phyloP scores from a whole-genome alignment of 2,888 invertebrate genomes.

The Lepidochrysops patricia region DNA sequence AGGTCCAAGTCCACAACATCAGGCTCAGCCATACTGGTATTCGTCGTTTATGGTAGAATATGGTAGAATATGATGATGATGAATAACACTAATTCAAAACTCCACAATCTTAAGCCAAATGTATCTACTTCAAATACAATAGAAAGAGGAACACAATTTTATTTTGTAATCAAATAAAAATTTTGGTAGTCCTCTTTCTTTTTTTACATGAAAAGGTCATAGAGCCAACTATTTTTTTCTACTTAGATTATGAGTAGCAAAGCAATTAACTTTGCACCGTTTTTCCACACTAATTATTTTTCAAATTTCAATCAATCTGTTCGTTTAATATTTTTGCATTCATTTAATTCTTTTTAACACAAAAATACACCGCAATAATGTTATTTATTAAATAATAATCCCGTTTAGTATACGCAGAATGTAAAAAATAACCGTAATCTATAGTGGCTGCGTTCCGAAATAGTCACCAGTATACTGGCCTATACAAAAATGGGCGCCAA shows the following conservation, averaged over 20 bases:
- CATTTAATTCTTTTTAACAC: no score
- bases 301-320: no score
- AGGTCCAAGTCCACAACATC: conserved; percentile 61
- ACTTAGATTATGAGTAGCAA: background rate
- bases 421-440: no score
- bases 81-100: background rate
- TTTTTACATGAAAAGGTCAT: background rate
- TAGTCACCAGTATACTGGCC: no score
- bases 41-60: conserved; percentile 7
- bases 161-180: background rate
- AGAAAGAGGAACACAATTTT: background rate
- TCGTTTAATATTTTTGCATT: no score
- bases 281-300: no score
- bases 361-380: no score
- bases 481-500: no score
- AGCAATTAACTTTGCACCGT: background rate
- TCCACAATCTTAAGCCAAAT: background rate
- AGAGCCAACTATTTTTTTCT: background rate
- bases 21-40: conserved; percentile 55
- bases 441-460: no score
- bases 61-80: background rate
- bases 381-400: no score
- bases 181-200: background rate
- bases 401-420: no score
- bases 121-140: background rate